Conservation (phyloP, 2,888 invertebrate genomes). For the Hybos culiciformis region DNA sequence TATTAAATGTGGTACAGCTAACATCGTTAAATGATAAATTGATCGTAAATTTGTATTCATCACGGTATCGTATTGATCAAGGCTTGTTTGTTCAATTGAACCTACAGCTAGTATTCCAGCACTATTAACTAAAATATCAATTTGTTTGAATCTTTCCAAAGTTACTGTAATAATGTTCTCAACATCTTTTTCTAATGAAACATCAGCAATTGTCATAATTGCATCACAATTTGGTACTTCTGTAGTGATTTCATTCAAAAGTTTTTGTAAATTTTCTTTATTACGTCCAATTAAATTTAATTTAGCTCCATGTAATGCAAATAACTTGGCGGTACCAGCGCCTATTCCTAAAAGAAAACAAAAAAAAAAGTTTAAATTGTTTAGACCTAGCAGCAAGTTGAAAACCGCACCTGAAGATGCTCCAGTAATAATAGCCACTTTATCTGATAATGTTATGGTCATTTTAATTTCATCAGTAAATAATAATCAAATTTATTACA, state of each 20-base stretch:
- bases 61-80: slow-evolving; percentile 70
- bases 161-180: slow-evolving; percentile 52
- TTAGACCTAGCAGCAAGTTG: too few relatives aligned
- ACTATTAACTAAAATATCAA: slow-evolving; percentile 73
- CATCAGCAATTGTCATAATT: slow-evolving; percentile 44
- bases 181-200: slow-evolving; percentile 53
- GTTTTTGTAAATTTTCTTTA: slow-evolving; percentile 44
- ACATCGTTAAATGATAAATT: slow-evolving; percentile 60
- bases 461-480: too few relatives aligned
- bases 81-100: slow-evolving; percentile 59
- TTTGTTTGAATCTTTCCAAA: slow-evolving; percentile 49
- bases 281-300: slow-evolving; percentile 52
- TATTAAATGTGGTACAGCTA: slow-evolving; percentile 68
- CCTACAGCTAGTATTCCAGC: slow-evolving; percentile 70
- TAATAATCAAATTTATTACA: too few relatives aligned
- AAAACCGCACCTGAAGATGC: slow-evolving; percentile 55
- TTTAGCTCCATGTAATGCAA: slow-evolving; percentile 44
- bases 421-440: slow-evolving; percentile 43
- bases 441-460: too few relatives aligned
- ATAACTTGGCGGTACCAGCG: slow-evolving; percentile 48
- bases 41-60: slow-evolving; percentile 76
- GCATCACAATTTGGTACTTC: slow-evolving; percentile 36
- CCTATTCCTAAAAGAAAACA: slow-evolving; percentile 64
- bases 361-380: too few relatives aligned
- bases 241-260: slow-evolving; percentile 40